These are phyloP conservation scores for Ylistrum balloti DNA, from an alignment of 1,140 invertebrate genomes.

Conservation along the genomic window DNA sequence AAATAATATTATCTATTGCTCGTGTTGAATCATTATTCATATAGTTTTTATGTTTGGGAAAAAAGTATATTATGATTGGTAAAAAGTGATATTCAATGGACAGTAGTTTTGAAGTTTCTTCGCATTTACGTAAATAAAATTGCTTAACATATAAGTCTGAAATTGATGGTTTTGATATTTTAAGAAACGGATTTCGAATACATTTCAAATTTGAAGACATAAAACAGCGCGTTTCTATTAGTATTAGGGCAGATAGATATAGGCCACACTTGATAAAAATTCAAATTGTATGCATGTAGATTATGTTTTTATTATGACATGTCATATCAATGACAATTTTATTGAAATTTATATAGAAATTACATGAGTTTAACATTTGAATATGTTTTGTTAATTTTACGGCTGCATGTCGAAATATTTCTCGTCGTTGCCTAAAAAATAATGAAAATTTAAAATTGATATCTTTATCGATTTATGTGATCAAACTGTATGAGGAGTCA, in stretches of 20 bases:
- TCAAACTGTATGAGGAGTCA: neutral
- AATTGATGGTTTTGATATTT: too few relatives aligned
- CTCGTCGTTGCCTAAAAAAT: neutral
- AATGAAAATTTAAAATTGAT: neutral
- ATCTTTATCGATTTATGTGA: neutral
- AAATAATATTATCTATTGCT: too few relatives aligned
- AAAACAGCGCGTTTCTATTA: neutral
- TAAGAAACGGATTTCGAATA: too few relatives aligned
- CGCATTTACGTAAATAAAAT: too few relatives aligned
- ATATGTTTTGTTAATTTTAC: neutral
- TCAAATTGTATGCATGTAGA: neutral
- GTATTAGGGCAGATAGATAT: neutral
- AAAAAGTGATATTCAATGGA: too few relatives aligned
- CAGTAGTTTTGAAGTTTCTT: too few relatives aligned
- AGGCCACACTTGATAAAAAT: conserved; percentile 11
- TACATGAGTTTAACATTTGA: neutral
- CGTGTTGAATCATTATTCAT: too few relatives aligned
- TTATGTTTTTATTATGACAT: neutral
- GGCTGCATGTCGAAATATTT: neutral
- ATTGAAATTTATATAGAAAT: conserved; percentile 2
- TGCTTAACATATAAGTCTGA: too few relatives aligned
- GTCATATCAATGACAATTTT: neutral
- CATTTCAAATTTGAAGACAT: too few relatives aligned
- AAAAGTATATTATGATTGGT: too few relatives aligned
- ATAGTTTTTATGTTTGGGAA: too few relatives aligned